phyloP scores from a whole-genome alignment of 2,797 vertebrate species.

The Galago senegalensis region DNA sequence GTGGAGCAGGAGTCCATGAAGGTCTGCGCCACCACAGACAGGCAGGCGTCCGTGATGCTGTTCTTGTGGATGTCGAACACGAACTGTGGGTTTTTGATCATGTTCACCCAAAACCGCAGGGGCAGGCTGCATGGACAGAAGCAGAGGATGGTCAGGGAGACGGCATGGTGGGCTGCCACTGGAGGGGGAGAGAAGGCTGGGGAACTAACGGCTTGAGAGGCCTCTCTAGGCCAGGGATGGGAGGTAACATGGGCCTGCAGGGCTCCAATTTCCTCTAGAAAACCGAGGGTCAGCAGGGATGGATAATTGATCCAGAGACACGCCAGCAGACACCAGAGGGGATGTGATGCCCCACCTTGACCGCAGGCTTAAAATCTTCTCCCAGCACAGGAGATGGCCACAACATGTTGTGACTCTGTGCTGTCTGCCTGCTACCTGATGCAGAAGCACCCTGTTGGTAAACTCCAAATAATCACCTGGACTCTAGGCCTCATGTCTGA shows the following conservation, averaged over 20 bases:
- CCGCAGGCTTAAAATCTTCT: no score
- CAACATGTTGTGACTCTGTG: neutral
- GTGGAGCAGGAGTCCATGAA: conserved; percentile 99
- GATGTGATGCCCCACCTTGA: neutral
- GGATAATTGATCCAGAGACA: neutral
- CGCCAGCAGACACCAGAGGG: neutral
- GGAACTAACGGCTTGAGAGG: neutral
- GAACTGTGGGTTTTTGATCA: conserved; percentile 93
- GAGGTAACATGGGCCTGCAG: neutral
- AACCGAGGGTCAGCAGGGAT: neutral
- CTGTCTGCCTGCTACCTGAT: neutral
- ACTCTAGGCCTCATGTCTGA: neutral
- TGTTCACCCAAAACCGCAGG: conserved; percentile 92
- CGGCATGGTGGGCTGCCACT: accelerated
- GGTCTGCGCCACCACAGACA: conserved; percentile 98
- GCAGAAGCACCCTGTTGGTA: neutral
- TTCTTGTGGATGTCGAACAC: conserved; percentile 98
- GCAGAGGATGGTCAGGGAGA: neutral
- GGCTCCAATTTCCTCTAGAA: neutral
- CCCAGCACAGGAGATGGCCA: neutral
- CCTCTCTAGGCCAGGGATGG: neutral
- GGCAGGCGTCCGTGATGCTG: conserved; percentile 98
- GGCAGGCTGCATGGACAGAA: conserved; percentile 88
- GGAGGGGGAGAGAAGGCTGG: neutral
- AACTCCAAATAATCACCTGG: neutral